These are phyloP conservation scores for Euzophera pinguis DNA, from an alignment of 2,888 invertebrate genomes.

Conservation along the genomic window DNA sequence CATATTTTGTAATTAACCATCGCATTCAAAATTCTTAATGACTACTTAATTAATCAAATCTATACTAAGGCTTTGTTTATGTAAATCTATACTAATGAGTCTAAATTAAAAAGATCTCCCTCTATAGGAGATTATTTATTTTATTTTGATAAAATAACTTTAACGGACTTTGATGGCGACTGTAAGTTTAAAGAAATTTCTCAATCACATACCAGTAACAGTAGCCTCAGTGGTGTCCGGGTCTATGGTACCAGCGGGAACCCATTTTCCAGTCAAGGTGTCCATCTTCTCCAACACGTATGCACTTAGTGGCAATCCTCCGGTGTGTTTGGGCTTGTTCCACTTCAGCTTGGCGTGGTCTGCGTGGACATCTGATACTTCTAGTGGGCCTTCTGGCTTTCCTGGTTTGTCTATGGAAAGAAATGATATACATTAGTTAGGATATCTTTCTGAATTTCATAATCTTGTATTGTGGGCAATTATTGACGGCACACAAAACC, in stretches of 20 bases:
- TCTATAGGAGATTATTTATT: no score
- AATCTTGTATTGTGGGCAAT: no score
- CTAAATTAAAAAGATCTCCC: no score
- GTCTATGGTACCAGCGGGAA: slow-evolving; percentile 90
- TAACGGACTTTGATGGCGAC: no score
- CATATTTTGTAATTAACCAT: no score
- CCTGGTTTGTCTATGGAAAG: slow-evolving; percentile 85
- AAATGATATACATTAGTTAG: not conserved
- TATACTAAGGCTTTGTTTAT: no score
- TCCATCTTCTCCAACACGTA: slow-evolving; percentile 98
- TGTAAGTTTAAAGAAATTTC: not conserved
- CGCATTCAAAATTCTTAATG: no score
- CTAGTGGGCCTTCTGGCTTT: slow-evolving; percentile 94
- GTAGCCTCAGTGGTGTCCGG: slow-evolving; percentile 90
- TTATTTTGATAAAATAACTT: no score
- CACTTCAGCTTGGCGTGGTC: slow-evolving; percentile 96
- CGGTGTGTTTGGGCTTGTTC: slow-evolving; percentile 98
- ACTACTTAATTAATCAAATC: no score
- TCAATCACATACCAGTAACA: slow-evolving; percentile 77
- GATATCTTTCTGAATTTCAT: no score
- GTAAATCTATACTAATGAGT: no score
- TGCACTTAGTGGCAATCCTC: slow-evolving; percentile 93
- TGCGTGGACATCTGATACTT: slow-evolving; percentile 93
- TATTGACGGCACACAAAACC: no score
- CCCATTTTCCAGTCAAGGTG: slow-evolving; percentile 91